Evolutionary conservation across 2,888 invertebrate species (phyloP).

Genomic region (Drosophila seclusa): DNA sequence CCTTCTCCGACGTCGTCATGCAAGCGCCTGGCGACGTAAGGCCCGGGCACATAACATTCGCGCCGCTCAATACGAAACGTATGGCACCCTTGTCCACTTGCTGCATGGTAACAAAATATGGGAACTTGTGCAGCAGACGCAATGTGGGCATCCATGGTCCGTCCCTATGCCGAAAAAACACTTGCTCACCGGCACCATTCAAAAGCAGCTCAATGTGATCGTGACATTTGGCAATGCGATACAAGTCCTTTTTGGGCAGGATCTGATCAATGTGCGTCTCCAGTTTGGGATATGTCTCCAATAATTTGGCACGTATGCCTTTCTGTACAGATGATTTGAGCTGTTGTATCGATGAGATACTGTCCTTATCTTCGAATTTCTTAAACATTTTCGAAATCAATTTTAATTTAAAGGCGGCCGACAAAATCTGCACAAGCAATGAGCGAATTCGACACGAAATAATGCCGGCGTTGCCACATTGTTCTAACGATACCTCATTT

Average conservation of each 20-base stretch:
- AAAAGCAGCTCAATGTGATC: slow-evolving; percentile 99
- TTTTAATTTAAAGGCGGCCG: slow-evolving; percentile 23
- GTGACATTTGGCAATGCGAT: slow-evolving; percentile 97
- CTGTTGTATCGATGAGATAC: slow-evolving; percentile 97
- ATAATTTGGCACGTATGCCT: slow-evolving; percentile 93
- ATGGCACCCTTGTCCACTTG: slow-evolving; percentile 99
- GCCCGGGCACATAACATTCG: slow-evolving; percentile 99
- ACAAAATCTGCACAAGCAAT: slow-evolving; percentile 29
- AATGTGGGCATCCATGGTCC: slow-evolving; percentile 98
- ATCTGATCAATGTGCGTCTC: slow-evolving; percentile 94
- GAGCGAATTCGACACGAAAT: slow-evolving; percentile 29
- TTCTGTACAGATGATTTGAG: slow-evolving; percentile 99
- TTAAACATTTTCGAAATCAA: slow-evolving; percentile 85
- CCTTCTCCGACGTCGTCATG: slow-evolving; percentile 94
- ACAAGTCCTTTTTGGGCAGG: slow-evolving; percentile 97
- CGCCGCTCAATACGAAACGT: slow-evolving; percentile 98
- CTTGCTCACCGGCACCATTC: slow-evolving; percentile 94
- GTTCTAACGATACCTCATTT: not conserved
- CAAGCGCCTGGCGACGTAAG: slow-evolving; percentile 98
- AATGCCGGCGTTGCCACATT: slow-evolving; percentile 33
- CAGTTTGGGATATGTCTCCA: slow-evolving; percentile 94
- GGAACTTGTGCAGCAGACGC: slow-evolving; percentile 97
- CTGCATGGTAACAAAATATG: slow-evolving; percentile 96
- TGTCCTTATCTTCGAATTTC: slow-evolving; percentile 97
- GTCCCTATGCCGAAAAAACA: slow-evolving; percentile 98